Evolutionary conservation across 2,797 vertebrate species (phyloP).

Genomic region (Limosa lapponica): DNA sequence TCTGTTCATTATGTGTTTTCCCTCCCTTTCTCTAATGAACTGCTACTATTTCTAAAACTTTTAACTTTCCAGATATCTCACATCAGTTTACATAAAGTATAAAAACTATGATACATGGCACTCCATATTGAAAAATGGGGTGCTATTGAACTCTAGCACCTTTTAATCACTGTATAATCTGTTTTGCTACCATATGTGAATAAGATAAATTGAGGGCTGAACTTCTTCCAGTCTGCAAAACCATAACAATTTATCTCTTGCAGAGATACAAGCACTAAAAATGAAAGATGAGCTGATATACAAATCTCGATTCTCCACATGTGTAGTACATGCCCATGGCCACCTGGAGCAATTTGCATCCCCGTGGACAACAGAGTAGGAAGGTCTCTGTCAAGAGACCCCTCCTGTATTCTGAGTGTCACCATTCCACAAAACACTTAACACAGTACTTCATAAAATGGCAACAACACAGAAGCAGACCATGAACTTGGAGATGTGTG

Average conservation of each 20-base stretch:
- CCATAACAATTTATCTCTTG: slow-evolving; percentile 40
- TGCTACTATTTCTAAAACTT: slow-evolving; percentile 4
- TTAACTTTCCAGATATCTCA: not conserved
- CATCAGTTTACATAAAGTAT: not conserved
- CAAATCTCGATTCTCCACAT: not conserved
- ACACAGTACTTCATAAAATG: not conserved
- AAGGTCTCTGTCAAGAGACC: not conserved
- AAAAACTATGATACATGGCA: slow-evolving; percentile 9
- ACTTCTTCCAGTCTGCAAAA: slow-evolving; percentile 3
- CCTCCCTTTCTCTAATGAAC: slow-evolving; percentile 32
- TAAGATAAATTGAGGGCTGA: slow-evolving; percentile 35
- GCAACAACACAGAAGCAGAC: not conserved
- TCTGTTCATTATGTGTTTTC: slow-evolving; percentile 15
- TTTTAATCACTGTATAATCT: slow-evolving; percentile 50
- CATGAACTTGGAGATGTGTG: not conserved
- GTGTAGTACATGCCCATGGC: not conserved
- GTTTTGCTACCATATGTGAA: slow-evolving; percentile 16
- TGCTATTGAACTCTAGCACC: slow-evolving; percentile 14
- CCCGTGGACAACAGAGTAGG: not conserved
- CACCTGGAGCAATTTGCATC: not conserved
- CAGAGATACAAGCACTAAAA: slow-evolving; percentile 23
- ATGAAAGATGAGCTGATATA: slow-evolving; percentile 17
- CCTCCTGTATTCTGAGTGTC: not conserved
- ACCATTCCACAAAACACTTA: not conserved
- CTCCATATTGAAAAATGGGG: slow-evolving; percentile 39